phyloP scores from a whole-genome alignment of 1,140 invertebrate genomes.

The Penaeus indicus region DNA sequence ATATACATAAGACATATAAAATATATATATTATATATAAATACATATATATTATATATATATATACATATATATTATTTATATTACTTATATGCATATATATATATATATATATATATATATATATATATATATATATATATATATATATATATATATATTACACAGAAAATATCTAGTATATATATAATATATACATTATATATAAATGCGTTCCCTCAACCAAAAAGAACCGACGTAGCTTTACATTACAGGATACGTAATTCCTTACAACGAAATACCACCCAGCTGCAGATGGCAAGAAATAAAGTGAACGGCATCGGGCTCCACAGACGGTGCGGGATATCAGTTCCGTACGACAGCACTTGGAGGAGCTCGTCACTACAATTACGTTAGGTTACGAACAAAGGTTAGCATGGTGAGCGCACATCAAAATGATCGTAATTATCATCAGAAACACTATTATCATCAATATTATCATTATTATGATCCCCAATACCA shows the following conservation, averaged over 20 bases:
- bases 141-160: background rate
- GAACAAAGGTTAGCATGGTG: background rate
- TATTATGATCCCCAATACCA: background rate
- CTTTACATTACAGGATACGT: too few relatives aligned
- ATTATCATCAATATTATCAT: too few relatives aligned
- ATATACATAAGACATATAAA: background rate
- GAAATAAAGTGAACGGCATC: slow-evolving; percentile 24
- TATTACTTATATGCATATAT: too few relatives aligned
- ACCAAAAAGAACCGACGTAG: background rate
- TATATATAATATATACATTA: background rate
- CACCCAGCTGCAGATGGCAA: slow-evolving; percentile 21
- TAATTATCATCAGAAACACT: background rate
- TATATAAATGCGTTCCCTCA: background rate
- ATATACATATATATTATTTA: background rate
- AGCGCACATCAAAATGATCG: background rate
- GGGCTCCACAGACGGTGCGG: background rate
- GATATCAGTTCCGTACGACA: background rate
- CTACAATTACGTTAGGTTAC: background rate
- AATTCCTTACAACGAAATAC: background rate
- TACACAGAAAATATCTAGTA: background rate
- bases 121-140: background rate
- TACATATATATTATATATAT: background rate
- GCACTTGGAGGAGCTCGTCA: background rate
- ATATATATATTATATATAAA: background rate
- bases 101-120: background rate